A percentile compares a stretch with the other conserved stretches of the same genome.
phyloP scores from a whole-genome alignment of 2,888 invertebrate species.

The Lacanobia oleracea region DNA sequence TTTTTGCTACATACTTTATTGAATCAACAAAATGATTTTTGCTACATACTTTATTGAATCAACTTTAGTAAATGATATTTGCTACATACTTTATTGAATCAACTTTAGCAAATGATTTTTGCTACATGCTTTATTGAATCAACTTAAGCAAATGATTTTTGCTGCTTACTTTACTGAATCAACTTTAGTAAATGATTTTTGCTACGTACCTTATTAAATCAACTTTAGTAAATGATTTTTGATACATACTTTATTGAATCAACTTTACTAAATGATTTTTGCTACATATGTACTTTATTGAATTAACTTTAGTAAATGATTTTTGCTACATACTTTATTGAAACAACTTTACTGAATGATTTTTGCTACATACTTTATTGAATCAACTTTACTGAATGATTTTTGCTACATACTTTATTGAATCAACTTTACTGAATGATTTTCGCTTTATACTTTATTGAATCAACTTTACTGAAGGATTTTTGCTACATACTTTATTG shows the following conservation, averaged over 20 bases:
- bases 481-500: background rate
- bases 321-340: too few relatives aligned
- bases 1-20: background rate
- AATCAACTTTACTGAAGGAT: background rate
- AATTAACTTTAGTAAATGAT: too few relatives aligned
- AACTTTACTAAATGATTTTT: background rate
- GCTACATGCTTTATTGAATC: background rate
- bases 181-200: background rate
- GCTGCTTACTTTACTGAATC: background rate
- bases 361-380: too few relatives aligned
- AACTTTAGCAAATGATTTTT: background rate
- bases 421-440: background rate
- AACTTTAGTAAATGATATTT: background rate
- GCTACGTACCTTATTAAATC: too few relatives aligned
- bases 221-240: background rate
- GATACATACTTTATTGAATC: background rate
- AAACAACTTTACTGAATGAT: too few relatives aligned
- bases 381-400: too few relatives aligned
- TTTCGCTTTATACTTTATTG: background rate
- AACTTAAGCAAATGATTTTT: background rate
- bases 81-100: background rate
- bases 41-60: background rate
- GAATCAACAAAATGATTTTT: background rate
- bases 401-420: background rate
- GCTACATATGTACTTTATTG: background rate